These are phyloP conservation scores for Erebia aethiops DNA, from an alignment of 2,888 invertebrate genomes.

Conservation along the genomic window DNA sequence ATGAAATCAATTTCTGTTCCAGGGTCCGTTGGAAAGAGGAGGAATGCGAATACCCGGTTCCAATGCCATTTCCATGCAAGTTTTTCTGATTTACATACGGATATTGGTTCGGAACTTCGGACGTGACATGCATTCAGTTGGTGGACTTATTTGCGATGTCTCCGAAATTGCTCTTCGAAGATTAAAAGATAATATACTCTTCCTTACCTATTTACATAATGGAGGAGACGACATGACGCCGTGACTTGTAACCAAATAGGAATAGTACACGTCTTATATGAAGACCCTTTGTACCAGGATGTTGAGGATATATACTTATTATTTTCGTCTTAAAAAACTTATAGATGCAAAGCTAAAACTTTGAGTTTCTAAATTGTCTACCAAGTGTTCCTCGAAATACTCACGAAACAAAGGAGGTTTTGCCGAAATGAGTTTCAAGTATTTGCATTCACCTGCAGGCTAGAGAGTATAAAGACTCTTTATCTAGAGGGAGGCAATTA, in stretches of 20 bases:
- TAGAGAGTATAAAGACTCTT: constrained; percentile 50
- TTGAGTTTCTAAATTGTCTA: background rate
- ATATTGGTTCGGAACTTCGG: constrained; percentile 59
- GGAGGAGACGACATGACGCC: constrained; percentile 67
- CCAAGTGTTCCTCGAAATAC: constrained; percentile 4
- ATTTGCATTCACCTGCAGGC: constrained; percentile 69
- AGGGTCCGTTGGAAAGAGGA: constrained; percentile 45
- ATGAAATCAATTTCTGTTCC: constrained; percentile 66
- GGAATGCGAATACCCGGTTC: constrained; percentile 44
- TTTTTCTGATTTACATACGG: constrained; percentile 68
- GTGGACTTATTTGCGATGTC: constrained; percentile 52
- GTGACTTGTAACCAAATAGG: background rate
- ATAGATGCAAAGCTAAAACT: background rate
- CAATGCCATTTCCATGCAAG: constrained; percentile 63
- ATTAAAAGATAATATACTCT: constrained; percentile 39
- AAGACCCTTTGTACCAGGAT: too few species aligned
- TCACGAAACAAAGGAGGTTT: constrained; percentile 55
- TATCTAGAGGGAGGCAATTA: constrained; percentile 60
- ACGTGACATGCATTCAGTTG: constrained; percentile 69
- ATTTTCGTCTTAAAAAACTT: background rate
- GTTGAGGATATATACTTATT: too few species aligned
- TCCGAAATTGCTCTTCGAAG: constrained; percentile 51
- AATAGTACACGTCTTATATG: background rate
- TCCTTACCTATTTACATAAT: constrained; percentile 53
- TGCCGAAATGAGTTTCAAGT: constrained; percentile 49